Conservation (phyloP, 2,888 invertebrate species). For the Watsonalla binaria region DNA sequence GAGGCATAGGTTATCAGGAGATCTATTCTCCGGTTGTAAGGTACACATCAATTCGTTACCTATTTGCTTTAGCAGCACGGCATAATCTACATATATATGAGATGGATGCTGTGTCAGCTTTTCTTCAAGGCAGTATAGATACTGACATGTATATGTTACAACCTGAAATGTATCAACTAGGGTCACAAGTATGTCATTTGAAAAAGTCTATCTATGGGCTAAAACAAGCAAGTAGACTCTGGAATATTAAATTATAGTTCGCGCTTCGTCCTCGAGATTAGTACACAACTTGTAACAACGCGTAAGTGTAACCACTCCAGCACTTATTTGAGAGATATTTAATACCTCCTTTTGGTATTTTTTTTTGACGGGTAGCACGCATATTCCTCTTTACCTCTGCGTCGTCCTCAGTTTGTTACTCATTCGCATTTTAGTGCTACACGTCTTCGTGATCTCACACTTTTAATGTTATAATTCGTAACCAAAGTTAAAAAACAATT, state of each 20-base stretch:
- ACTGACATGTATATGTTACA: slow-evolving; percentile 23
- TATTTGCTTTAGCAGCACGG: slow-evolving; percentile 17
- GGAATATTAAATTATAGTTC: slow-evolving; percentile 20
- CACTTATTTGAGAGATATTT: no score
- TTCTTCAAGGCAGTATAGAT: slow-evolving; percentile 22
- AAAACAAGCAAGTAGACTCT: slow-evolving; percentile 19
- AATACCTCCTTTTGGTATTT: no score
- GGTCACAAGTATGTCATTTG: slow-evolving; percentile 15
- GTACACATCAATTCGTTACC: slow-evolving; percentile 8
- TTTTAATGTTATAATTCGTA: no score
- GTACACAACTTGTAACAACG: no score
- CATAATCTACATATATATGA: slow-evolving; percentile 15
- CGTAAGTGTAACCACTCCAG: no score
- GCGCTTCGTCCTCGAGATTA: no score
- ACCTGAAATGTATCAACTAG: slow-evolving; percentile 8
- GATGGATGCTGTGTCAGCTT: slow-evolving; percentile 20
- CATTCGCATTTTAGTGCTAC: no score
- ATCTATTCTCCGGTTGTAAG: slow-evolving; percentile 16
- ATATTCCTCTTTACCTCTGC: no score
- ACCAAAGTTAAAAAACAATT: no score
- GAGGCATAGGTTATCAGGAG: slow-evolving; percentile 17
- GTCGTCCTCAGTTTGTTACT: no score
- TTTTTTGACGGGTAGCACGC: no score
- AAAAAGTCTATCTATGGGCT: slow-evolving; percentile 19
- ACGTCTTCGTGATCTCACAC: no score